Evolutionary conservation across 2,797 vertebrate genomes (phyloP).

Genomic region (Spinus pinus): DNA sequence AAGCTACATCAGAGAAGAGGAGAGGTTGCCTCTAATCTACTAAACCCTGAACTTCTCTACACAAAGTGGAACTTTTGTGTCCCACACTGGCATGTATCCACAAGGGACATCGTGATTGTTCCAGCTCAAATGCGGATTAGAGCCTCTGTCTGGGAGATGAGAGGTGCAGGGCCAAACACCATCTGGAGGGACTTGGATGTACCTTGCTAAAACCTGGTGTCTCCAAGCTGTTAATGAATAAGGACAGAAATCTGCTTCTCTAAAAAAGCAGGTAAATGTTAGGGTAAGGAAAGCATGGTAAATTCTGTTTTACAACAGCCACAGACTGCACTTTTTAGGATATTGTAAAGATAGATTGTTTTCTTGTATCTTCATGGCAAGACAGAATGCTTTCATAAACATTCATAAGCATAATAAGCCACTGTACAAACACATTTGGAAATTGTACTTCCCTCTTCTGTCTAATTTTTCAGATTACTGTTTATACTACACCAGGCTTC

Average conservation of each 20-base stretch:
- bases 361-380: background rate
- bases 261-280: background rate
- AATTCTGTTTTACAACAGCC: background rate
- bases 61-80: background rate
- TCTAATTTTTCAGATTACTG: background rate
- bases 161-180: background rate
- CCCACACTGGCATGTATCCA: background rate
- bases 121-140: background rate
- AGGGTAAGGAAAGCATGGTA: background rate
- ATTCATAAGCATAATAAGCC: background rate
- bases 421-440: background rate
- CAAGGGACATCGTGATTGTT: background rate
- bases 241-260: background rate
- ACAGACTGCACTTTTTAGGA: background rate
- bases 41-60: background rate
- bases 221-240: background rate
- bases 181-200: background rate
- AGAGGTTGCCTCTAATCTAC: background rate
- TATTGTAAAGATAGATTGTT: background rate
- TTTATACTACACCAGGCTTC: background rate
- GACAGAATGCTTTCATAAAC: background rate
- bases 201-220: background rate
- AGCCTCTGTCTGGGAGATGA: background rate
- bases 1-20: background rate
- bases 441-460: background rate